Conservation (phyloP, 2,113 vertebrate genomes). For the Acanthochromis polyacanthus region DNA sequence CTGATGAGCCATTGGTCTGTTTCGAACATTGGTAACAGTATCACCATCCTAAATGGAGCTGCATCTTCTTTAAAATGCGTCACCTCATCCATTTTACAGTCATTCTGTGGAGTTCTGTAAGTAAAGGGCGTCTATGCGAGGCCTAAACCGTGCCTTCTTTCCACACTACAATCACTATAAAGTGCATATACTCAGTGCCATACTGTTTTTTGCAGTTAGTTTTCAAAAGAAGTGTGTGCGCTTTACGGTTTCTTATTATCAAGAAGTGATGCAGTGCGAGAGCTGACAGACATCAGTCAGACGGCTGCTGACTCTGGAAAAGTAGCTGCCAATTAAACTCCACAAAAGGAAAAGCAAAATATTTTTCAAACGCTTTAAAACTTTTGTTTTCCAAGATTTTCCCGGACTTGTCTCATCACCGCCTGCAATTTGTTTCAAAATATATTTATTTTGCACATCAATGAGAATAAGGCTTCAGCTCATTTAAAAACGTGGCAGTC, state of each 20-base stretch:
- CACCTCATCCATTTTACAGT: not conserved
- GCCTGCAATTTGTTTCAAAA: constrained; percentile 26
- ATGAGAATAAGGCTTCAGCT: constrained; percentile 2
- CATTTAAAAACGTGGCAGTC: constrained; percentile 17
- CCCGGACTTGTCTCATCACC: constrained; percentile 1
- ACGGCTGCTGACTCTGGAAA: not conserved
- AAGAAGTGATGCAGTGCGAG: not conserved
- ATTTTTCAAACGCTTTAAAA: constrained; percentile 32
- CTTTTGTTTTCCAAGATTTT: constrained; percentile 15
- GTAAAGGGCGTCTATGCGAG: not conserved
- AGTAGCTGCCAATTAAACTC: constrained; percentile 38
- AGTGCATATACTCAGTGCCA: not conserved
- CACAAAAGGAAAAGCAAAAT: constrained; percentile 9
- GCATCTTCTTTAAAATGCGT: not conserved
- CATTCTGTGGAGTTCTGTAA: not conserved
- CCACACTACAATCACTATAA: not conserved
- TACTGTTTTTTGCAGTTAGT: not conserved
- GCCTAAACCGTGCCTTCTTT: not conserved
- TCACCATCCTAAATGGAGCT: not conserved
- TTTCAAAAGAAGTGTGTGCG: not conserved
- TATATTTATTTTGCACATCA: constrained; percentile 36
- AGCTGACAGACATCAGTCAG: constrained; percentile 34
- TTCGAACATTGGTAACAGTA: not conserved
- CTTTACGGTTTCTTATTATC: not conserved
- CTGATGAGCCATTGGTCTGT: not conserved